Conservation (phyloP, 2,797 vertebrate species). For the Oreortyx pictus region DNA sequence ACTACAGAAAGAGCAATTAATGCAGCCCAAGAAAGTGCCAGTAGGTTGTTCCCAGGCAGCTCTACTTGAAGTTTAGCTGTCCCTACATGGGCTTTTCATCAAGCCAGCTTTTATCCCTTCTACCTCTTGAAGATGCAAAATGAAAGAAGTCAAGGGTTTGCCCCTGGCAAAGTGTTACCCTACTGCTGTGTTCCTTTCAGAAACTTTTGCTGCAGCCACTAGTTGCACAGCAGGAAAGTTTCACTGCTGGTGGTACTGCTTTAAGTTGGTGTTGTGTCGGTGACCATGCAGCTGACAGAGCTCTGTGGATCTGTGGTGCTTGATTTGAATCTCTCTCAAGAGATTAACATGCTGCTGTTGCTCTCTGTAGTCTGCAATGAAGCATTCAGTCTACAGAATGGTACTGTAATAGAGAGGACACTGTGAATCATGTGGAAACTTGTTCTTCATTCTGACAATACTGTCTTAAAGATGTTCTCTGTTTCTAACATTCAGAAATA, state of each 20-base stretch:
- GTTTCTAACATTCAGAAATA: background rate
- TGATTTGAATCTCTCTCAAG: background rate
- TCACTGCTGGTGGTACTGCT: background rate
- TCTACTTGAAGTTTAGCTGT: background rate
- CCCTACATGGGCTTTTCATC: background rate
- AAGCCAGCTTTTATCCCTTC: background rate
- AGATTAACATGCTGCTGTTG: background rate
- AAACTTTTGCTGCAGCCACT: background rate
- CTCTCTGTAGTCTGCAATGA: background rate
- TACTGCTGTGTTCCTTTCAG: background rate
- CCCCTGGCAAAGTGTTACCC: background rate
- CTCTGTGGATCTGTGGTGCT: background rate
- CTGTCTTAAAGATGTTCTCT: background rate
- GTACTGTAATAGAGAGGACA: background rate
- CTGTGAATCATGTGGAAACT: background rate
- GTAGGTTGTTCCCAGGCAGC: background rate
- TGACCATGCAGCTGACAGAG: accelerated
- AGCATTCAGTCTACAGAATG: background rate
- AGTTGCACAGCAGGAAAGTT: background rate
- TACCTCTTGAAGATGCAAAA: background rate
- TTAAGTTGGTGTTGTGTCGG: background rate
- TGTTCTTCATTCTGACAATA: background rate
- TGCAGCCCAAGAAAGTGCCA: background rate
- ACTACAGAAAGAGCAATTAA: background rate
- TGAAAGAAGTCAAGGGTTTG: background rate